These are phyloP conservation scores for Temnothorax rugatulus DNA, from an alignment of 2,888 invertebrate species.

Conservation along the genomic window DNA sequence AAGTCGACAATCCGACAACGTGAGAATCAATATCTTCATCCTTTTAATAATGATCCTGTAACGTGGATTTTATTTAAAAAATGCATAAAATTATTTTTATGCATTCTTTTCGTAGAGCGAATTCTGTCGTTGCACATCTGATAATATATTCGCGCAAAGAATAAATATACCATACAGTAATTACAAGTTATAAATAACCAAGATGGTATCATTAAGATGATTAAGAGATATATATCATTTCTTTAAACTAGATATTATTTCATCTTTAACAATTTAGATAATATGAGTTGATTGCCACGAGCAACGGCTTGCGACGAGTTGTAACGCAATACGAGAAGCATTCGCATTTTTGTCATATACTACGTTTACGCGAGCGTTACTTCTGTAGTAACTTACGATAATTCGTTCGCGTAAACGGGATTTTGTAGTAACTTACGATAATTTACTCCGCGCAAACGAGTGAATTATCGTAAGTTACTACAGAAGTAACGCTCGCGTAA, in stretches of 20 bases:
- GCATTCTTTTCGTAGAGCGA: background rate
- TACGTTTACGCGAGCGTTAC: too few relatives aligned
- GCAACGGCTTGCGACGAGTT: background rate
- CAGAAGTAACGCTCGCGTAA: too few relatives aligned
- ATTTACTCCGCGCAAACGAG: too few relatives aligned
- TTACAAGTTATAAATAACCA: background rate
- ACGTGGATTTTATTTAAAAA: background rate
- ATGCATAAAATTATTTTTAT: background rate
- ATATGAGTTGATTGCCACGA: background rate
- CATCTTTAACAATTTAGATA: background rate
- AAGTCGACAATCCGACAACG: slow-evolving; percentile 93
- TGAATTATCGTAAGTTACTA: too few relatives aligned
- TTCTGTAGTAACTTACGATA: too few relatives aligned
- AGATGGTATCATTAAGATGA: background rate
- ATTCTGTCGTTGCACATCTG: background rate
- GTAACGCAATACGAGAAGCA: background rate
- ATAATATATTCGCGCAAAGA: background rate
- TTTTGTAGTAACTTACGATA: too few relatives aligned
- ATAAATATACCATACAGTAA: background rate
- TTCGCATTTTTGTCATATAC: background rate
- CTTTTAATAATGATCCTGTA: background rate
- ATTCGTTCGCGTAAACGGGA: too few relatives aligned
- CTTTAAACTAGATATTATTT: background rate
- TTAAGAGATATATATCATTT: background rate
- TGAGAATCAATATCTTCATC: slow-evolving; percentile 87